These are phyloP conservation scores for Puffinus mauretanicus DNA, from an alignment of 2,113 vertebrate species.

Conservation along the genomic window DNA sequence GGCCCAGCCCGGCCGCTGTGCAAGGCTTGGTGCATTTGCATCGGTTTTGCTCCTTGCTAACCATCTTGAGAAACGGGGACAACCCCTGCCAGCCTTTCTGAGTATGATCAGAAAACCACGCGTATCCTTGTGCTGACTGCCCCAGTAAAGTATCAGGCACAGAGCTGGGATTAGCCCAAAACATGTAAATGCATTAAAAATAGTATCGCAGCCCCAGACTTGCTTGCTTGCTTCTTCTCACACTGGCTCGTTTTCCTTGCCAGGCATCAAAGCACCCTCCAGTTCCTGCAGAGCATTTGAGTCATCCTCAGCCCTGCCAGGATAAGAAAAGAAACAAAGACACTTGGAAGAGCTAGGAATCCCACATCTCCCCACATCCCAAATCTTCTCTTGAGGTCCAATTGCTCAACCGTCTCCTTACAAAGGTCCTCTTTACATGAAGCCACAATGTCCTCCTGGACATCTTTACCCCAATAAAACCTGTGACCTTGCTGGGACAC, in stretches of 20 bases:
- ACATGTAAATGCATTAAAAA: not conserved
- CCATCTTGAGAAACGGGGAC: not conserved
- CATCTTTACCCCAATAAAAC: not conserved
- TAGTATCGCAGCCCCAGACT: too few relatives aligned
- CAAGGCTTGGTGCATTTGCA: not conserved
- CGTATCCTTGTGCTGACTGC: not conserved
- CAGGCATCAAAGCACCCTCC: not conserved
- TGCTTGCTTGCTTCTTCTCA: not conserved
- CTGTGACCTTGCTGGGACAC: not conserved
- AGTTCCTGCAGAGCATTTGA: not conserved
- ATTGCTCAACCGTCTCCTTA: not conserved
- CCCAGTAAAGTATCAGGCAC: not conserved
- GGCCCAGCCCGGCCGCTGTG: not conserved
- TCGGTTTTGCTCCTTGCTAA: not conserved
- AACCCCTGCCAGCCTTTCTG: not conserved
- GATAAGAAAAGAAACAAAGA: not conserved
- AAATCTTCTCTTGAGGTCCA: not conserved
- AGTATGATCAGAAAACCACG: not conserved
- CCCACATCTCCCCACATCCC: not conserved
- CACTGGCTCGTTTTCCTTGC: not conserved
- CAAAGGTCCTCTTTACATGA: not conserved
- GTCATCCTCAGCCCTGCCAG: not conserved
- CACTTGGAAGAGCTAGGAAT: not conserved
- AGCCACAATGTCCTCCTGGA: not conserved
- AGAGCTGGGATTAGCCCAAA: not conserved